Evolutionary conservation across 92 coral and sea anemone genomes (phyloP), one percentile per base, ranked within the genome.

Genomic region (Virgularia gustaviana): DNA sequence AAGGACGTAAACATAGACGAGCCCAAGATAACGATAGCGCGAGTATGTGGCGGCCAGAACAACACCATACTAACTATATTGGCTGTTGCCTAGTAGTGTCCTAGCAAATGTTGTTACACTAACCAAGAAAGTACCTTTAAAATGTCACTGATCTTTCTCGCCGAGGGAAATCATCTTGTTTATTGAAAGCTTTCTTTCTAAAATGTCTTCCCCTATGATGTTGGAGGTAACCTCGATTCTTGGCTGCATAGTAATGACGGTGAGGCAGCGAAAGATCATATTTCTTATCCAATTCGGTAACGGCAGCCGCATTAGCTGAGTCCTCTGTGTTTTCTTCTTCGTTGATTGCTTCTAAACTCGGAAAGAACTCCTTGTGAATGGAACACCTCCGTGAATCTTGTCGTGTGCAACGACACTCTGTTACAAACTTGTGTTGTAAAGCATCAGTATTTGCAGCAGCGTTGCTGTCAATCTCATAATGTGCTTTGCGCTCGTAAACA

Each of bases 181-280:
- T 49, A 16, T 29, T 33, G 30, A 68, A 68, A 19, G 25, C 31
- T 23, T 68, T 68, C 10, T 61, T 1, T 49, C 75, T 25, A 68
- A 44, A 68, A 22, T 49, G 75, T 24, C 75, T 49, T 49, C 75
- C 75, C n/a, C 33, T 68, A 33, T 33, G 75, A 24, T 68, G 75
- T 24, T 35, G 75, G n/a, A 68, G 15, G 34, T 68, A 49, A 10
- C 75, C 75, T 45, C 30, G 31, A 33, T 68, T 68, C 45, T 31
- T 47, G 6, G 75, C 75, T 34, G 6, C 23, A 34, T 33, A 6
- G 35, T 68, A 49, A 18, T 68, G 75, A 11, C 75, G 55, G 32
- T 68, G 44, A 2, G 75, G 75, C 15, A 68, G 19, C 2, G 75
- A 43, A 0, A 68, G 61, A 49, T 68, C 75, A 22, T 68, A 68